Percentiles rank a stretch among this genome's conserved stretches.
These are phyloP conservation scores for Belgica antarctica DNA, from an alignment of 2,888 invertebrate species.

Conservation along the genomic window DNA sequence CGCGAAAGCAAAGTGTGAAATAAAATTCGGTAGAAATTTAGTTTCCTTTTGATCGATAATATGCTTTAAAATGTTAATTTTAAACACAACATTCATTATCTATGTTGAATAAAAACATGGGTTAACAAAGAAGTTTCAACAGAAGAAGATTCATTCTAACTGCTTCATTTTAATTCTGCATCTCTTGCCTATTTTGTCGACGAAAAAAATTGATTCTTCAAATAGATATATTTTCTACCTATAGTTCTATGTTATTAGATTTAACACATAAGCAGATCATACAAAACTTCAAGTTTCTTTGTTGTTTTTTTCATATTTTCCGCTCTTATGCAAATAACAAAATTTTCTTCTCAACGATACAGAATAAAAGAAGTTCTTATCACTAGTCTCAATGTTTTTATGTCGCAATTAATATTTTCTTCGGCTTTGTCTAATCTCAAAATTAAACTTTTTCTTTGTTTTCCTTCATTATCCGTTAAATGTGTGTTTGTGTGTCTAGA, in stretches of 20 bases:
- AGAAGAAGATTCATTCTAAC: too few species aligned
- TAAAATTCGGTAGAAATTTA: too few species aligned
- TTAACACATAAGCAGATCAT: neutral
- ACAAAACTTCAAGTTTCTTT: slow-evolving; percentile 4
- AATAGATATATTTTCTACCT: neutral
- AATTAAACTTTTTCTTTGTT: slow-evolving; percentile 8
- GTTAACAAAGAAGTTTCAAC: too few species aligned
- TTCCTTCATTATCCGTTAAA: slow-evolving; percentile 8
- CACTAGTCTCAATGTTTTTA: neutral
- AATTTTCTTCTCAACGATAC: neutral
- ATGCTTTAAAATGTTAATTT: too few species aligned
- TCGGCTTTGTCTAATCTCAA: slow-evolving; percentile 11
- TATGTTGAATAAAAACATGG: too few species aligned
- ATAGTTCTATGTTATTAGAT: neutral
- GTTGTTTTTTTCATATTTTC: too few species aligned
- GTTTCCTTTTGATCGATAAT: too few species aligned
- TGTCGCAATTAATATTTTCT: slow-evolving; percentile 4
- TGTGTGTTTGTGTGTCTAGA: slow-evolving; percentile 9
- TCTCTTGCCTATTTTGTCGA: neutral
- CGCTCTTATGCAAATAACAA: neutral
- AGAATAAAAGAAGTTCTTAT: neutral
- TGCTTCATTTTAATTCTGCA: too few species aligned
- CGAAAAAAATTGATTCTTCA: too few species aligned
- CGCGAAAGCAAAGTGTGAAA: too few species aligned
- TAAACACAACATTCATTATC: too few species aligned